phyloP scores from a whole-genome alignment of 2,113 vertebrate species.

The Sorex fumeus region DNA sequence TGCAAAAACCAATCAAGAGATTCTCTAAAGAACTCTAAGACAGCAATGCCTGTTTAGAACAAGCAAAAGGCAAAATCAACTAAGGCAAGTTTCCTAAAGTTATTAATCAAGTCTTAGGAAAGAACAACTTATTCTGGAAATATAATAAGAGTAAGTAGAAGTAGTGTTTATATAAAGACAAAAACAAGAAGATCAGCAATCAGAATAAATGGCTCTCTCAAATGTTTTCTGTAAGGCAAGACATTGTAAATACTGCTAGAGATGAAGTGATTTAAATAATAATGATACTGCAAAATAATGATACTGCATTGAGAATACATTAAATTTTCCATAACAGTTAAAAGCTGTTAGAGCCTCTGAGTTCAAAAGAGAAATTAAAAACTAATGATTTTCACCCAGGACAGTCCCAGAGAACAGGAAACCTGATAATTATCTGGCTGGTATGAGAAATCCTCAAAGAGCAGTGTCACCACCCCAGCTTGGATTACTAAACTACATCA shows the following conservation, averaged over 20 bases:
- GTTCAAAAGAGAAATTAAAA: not conserved
- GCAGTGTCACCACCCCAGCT: too few relatives aligned
- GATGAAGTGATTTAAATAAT: not conserved
- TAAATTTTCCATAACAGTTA: not conserved
- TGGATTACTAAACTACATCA: not conserved
- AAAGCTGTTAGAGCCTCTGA: not conserved
- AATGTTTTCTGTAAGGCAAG: constrained; percentile 35
- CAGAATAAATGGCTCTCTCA: not conserved
- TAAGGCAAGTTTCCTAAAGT: not conserved
- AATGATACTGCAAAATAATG: constrained; percentile 56
- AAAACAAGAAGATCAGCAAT: not conserved
- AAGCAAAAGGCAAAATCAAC: not conserved
- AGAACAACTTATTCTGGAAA: constrained; percentile 14
- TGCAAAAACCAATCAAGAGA: constrained; percentile 40
- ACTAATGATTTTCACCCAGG: not conserved
- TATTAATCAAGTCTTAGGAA: constrained; percentile 5
- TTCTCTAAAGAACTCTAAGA: not conserved
- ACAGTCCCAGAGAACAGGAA: constrained; percentile 6
- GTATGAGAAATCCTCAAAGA: not conserved
- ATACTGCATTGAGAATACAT: constrained; percentile 6
- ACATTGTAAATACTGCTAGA: constrained; percentile 2
- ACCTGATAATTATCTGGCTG: not conserved
- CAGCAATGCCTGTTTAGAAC: not conserved
- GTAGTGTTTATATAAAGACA: not conserved
- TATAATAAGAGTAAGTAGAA: not conserved